phyloP scores from a whole-genome alignment of 2,888 invertebrate species.

The Hypsopygia costalis region DNA sequence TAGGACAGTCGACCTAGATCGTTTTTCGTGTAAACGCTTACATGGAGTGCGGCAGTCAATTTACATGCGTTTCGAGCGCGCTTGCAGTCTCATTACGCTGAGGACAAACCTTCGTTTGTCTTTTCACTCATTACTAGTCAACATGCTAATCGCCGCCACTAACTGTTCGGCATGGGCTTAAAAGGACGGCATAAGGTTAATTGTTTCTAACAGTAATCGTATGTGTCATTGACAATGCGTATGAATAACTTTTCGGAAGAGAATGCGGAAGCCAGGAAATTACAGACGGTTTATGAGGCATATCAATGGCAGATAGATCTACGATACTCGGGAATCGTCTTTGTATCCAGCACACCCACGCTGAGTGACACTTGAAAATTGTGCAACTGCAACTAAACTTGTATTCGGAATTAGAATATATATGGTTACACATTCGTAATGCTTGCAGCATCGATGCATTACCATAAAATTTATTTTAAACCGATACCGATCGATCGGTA shows the following conservation, averaged over 20 bases:
- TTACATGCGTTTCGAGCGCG: constrained; percentile 48
- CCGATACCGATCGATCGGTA: constrained; percentile 19
- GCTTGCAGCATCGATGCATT: constrained; percentile 8
- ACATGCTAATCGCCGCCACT: constrained; percentile 49
- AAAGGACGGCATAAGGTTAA: constrained; percentile 10
- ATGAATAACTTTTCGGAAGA: constrained; percentile 1
- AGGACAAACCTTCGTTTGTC: constrained; percentile 43
- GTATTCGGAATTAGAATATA: constrained; percentile 26
- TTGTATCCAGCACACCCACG: constrained; percentile 35
- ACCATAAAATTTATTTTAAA: constrained; percentile 13
- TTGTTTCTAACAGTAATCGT: constrained; percentile 8
- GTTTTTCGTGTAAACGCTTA: constrained; percentile 28
- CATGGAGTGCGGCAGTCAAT: constrained; percentile 47
- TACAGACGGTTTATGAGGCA: background rate
- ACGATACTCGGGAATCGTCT: too few species aligned
- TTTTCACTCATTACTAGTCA: constrained; percentile 64
- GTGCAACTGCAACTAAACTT: constrained; percentile 48
- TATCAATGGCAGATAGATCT: background rate
- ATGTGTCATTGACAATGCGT: background rate
- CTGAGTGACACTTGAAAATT: constrained; percentile 51
- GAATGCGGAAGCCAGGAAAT: background rate
- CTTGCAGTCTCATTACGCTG: constrained; percentile 42
- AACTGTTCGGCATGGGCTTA: constrained; percentile 34
- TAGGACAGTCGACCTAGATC: constrained; percentile 10
- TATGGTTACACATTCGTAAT: constrained; percentile 3